phyloP scores from a whole-genome alignment of 2,113 vertebrate species.

The Phrynocephalus versicolor region DNA sequence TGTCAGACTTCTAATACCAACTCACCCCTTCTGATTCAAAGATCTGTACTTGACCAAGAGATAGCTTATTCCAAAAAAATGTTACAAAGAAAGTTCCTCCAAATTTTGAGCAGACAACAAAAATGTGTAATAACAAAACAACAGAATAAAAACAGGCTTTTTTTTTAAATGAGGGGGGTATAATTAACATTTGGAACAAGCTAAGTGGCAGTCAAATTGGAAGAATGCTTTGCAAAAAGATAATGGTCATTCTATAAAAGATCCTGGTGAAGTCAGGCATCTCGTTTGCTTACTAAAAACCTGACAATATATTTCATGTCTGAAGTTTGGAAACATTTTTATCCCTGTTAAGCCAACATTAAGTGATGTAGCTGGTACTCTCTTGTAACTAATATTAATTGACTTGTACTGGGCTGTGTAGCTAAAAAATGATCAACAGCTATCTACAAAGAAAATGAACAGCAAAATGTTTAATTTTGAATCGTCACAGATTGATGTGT shows the following conservation, averaged over 20 bases:
- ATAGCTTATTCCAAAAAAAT: not conserved
- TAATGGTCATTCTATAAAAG: slow-evolving; percentile 39
- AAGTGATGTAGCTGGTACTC: not conserved
- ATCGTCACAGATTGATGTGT: not conserved
- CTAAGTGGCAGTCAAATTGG: slow-evolving; percentile 1
- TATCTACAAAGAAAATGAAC: not conserved
- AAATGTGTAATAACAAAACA: not conserved
- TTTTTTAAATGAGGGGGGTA: not conserved
- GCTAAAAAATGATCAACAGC: not conserved
- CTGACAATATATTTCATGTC: slow-evolving; percentile 23
- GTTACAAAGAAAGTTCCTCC: not conserved
- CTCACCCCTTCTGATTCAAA: not conserved
- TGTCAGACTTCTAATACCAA: not conserved
- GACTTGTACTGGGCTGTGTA: slow-evolving; percentile 4
- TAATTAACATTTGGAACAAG: slow-evolving; percentile 31
- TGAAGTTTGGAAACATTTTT: not conserved
- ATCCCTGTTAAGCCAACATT: not conserved
- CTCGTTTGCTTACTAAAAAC: slow-evolving; percentile 11
- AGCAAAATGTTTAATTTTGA: not conserved
- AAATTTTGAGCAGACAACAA: slow-evolving; percentile 1
- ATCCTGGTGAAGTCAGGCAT: not conserved
- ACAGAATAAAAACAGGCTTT: not conserved
- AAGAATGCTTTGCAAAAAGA: slow-evolving; percentile 20
- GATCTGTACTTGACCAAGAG: not conserved
- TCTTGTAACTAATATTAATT: slow-evolving; percentile 23